These are phyloP conservation scores for Potorous gilbertii DNA, from an alignment of 2,797 vertebrate genomes.

Conservation along the genomic window DNA sequence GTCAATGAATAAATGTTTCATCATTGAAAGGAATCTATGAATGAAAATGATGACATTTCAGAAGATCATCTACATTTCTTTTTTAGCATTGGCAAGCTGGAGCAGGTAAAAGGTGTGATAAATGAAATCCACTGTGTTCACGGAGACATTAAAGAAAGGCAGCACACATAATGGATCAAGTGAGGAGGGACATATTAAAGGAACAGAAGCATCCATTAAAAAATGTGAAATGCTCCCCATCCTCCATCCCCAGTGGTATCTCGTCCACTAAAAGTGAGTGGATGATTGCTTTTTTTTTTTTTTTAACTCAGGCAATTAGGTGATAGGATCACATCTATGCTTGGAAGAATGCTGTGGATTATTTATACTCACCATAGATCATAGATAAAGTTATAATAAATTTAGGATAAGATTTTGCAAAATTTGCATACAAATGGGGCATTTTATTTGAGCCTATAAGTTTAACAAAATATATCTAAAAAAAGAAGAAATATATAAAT, in stretches of 20 bases:
- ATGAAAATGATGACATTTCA: background rate
- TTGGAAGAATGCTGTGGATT: too few species aligned
- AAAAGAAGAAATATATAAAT: background rate
- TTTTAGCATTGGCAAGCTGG: background rate
- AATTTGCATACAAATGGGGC: background rate
- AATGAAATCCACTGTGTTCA: background rate
- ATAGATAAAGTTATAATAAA: background rate
- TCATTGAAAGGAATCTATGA: too few species aligned
- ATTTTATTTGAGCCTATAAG: background rate
- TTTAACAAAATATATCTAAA: background rate
- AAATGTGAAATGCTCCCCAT: background rate
- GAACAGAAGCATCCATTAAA: background rate
- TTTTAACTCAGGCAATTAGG: background rate
- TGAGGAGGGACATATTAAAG: background rate
- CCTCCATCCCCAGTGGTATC: background rate
- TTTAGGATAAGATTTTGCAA: background rate
- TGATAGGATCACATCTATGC: background rate
- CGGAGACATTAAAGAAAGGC: background rate
- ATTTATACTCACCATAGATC: too few species aligned
- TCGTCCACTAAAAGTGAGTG: background rate
- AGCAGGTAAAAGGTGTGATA: background rate
- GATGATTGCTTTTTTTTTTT: background rate
- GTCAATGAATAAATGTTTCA: too few species aligned
- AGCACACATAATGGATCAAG: background rate
- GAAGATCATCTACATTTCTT: background rate